Evolutionary conservation across 2,888 invertebrate species (phyloP).

Genomic region (Cerastis leucographa): DNA sequence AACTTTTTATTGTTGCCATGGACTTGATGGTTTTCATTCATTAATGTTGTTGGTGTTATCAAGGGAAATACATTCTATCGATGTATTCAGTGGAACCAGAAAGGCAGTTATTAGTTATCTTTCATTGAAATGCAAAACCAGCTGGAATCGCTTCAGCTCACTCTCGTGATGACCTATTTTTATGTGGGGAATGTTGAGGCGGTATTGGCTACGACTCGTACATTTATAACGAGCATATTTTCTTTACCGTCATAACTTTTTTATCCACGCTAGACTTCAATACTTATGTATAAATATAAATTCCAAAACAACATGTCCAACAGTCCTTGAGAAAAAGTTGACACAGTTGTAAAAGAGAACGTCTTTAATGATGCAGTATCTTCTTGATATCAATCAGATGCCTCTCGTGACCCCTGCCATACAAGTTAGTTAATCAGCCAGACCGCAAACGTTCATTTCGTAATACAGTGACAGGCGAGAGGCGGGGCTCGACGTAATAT

Average conservation of each 20-base stretch:
- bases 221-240: slow-evolving; percentile 35
- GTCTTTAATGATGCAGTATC: slow-evolving; percentile 49
- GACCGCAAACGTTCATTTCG: slow-evolving; percentile 42
- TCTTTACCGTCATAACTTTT: slow-evolving; percentile 11
- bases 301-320: background rate
- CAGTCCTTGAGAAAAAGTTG: slow-evolving; percentile 42
- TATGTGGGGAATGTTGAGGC: slow-evolving; percentile 3
- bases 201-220: slow-evolving; percentile 19
- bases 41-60: slow-evolving; percentile 30
- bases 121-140: slow-evolving; percentile 24
- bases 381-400: slow-evolving; percentile 51
- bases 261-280: background rate
- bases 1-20: slow-evolving; percentile 38
- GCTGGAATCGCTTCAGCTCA: slow-evolving; percentile 36
- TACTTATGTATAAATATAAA: slow-evolving; percentile 1
- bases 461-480: slow-evolving; percentile 57
- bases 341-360: slow-evolving; percentile 56
- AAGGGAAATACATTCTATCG: slow-evolving; percentile 21
- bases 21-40: slow-evolving; percentile 44
- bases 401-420: slow-evolving; percentile 50
- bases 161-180: slow-evolving; percentile 38
- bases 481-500: slow-evolving; percentile 61
- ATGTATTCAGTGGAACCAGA: slow-evolving; percentile 15
- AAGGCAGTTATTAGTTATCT: slow-evolving; percentile 13
- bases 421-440: slow-evolving; percentile 50